Base-by-base conservation (phyloP, 64 coral and sea anemone genomes). In the Cladopsammia gracilis region DNA sequence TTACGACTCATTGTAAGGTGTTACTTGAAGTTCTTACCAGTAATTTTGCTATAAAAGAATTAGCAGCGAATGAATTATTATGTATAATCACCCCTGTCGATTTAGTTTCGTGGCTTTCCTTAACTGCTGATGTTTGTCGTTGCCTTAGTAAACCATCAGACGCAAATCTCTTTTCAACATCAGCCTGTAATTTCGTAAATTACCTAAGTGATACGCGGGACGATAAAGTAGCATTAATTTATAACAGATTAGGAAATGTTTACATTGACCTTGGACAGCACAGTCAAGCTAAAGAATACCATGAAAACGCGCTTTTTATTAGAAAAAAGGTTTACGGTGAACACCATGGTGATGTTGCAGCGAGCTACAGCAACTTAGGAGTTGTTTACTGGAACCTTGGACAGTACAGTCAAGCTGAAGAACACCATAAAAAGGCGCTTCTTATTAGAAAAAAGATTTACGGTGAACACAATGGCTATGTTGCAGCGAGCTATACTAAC, bases 221-320 rank as follows among this genome's bases (percentile, higher is more conserved):
- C 3, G 22, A 24, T 69, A 12, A 56, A 7, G 5, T 6, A 5
- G 53, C 53, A 12, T 1, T 1, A 56, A 56, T 7, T 56, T 56
- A 5, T 12, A 56, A 6, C 53, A 5, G 0, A 7, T 12, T 56
- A 12, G 66, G 22, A 23, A 25, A 26, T n/a, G 66, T 26, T 25
- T 25, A 26, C 70, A 25, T 54, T 44, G 6, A 60, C 7, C 71
- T 76, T 58, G 84, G 65, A 16, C 19, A 72, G 11, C 10, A 72
- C 48, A 53, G 22, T 14, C 43, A 73, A 58, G 84, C 84, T 10
- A 87, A 72, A 87, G 65, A 54, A 23, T 87, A 49, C 68, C 23
- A 57, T 25, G 70, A 89, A 23, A 71, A 75, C 3, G 22, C 86
- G 20, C 71, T 89, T 22, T n/a, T 12, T 14, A 89, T 89, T 22